Evolutionary conservation across 2,797 vertebrate genomes (phyloP), one percentile per base, ranked within the genome.

Genomic region (Acanthis flammea): DNA sequence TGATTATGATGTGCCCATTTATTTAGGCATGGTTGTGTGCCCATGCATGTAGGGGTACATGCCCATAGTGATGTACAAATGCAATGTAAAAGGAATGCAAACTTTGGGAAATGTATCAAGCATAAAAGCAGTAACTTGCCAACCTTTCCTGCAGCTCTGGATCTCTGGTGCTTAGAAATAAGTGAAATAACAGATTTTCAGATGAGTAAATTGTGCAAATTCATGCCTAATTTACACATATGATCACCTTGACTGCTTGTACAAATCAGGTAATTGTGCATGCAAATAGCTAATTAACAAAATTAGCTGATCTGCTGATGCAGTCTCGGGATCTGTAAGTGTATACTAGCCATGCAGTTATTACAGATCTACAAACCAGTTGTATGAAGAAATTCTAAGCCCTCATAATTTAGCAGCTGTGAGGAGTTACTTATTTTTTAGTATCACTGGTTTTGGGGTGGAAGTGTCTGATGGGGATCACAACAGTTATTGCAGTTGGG

Each of bases 221-320:
- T 85, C 70, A n/a, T 58, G 86, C 62, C 76, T 95, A 90, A 95
- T 95, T 94, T 95, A 88, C 90, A 90, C 83, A 58, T 86, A 66
- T 5, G 24, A 86, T 95, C 93, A 96, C 92, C 89, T 95, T 94
- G 82, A 91, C 94, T 95, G 70, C 91, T 96, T 96, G 95, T 95
- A 96, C 94, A 95, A 94, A 95, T 96, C 82, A 37, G 82, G 92
- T 96, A 96, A 96, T 97, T 96, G 95, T 0, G 82, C 94, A 94
- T 95, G 91, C 79, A 95, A 88, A 94, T 93, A 91, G 66, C 91
- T 94, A 94, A 96, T 97, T 97, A 95, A 92, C 84, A 92, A 86
- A 94, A 95, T 96, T 95, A 97, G 82, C 73, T 4, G 41, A 92
- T 95, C 76, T 84, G 60, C 55, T 84, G 81, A 73, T 95, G 85